phyloP scores from a whole-genome alignment of 2,888 invertebrate genomes.

The Empis livida region DNA sequence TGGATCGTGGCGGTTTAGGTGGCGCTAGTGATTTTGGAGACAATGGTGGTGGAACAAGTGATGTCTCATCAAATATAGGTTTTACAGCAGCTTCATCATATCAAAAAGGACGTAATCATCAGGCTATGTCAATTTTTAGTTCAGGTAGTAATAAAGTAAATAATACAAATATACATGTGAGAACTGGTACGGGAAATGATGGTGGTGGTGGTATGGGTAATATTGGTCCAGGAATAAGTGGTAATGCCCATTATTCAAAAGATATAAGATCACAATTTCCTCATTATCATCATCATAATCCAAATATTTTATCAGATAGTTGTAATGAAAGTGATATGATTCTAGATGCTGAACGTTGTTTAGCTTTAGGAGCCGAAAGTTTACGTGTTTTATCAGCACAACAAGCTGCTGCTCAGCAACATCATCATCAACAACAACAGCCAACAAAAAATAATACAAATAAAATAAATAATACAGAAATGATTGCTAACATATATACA shows the following conservation, averaged over 20 bases:
- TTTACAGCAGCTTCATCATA: constrained; percentile 24
- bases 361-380: constrained; percentile 31
- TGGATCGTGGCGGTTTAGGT: constrained; percentile 44
- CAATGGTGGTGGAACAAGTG: constrained; percentile 40
- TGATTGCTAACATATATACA: constrained; percentile 48
- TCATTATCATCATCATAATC: constrained; percentile 39
- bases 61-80: constrained; percentile 38
- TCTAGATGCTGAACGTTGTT: constrained; percentile 21
- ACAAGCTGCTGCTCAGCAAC: too few relatives aligned
- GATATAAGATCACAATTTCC: constrained; percentile 7
- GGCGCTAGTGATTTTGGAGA: constrained; percentile 39
- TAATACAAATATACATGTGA: constrained; percentile 62
- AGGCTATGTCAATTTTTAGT: constrained; percentile 44
- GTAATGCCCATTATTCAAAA: constrained; percentile 15
- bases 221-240: constrained; percentile 7
- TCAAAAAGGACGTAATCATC: constrained; percentile 37
- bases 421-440: background rate
- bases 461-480: constrained; percentile 28
- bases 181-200: constrained; percentile 11
- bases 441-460: constrained; percentile 16
- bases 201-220: constrained; percentile 6
- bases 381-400: constrained; percentile 15
- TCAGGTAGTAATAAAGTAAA: constrained; percentile 66
- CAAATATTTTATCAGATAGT: constrained; percentile 53
- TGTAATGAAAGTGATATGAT: constrained; percentile 41